Base-by-base conservation (phyloP, 2,797 vertebrate genomes). In the Hoplostethus mediterraneus region DNA sequence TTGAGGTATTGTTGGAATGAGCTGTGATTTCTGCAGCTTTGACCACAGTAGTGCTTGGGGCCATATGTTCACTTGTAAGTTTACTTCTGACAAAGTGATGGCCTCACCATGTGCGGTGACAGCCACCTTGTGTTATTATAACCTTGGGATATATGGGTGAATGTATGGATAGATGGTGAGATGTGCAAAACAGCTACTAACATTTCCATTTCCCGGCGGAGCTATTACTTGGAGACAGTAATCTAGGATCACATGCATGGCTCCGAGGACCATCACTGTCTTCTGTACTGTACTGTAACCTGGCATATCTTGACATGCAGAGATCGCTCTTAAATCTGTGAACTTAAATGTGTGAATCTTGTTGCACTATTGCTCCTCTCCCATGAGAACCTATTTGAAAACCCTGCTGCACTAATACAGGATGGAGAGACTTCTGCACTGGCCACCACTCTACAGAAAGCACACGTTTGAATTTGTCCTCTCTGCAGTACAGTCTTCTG, bases 371-470 rank as follows among this genome's bases (percentile, higher is more conserved):
- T 62, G 45, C 54, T 66, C 33, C 75, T 16, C 38, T 30, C 2
- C 8, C 9, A 5, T 25, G 38, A 21, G 64, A 72, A 62, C 14
- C 30, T 63, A 17, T 56, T 68, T 61, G 31, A 60, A 75, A 64
- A 28, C 1, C 31, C 40, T 0, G 8, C 56, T 44, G 47, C 13
- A n/a, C 45, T 47, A n/a, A 47, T 47, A 14, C 45, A 31, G 45
- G 60, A 70, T 31, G n/a, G 55, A 33, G n/a, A 66, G 44, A 42
- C 45, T 58, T 28, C 52, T 56, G 38, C 59, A 7, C 47, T 6
- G 28, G 47, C 77, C 67, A 71, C 82, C 85, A 87, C 81, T 85
- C 84, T 80, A 78, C 56, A 64, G 64, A 80, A 61, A 54, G 55
- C 54, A n/a, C n/a, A 11, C 28, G 10, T 52, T 59, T 38, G 55